Evolutionary conservation across 2,888 invertebrate species (phyloP), one percentile per base, ranked within the genome.

Genomic region (Eristalinus sepulchralis): DNA sequence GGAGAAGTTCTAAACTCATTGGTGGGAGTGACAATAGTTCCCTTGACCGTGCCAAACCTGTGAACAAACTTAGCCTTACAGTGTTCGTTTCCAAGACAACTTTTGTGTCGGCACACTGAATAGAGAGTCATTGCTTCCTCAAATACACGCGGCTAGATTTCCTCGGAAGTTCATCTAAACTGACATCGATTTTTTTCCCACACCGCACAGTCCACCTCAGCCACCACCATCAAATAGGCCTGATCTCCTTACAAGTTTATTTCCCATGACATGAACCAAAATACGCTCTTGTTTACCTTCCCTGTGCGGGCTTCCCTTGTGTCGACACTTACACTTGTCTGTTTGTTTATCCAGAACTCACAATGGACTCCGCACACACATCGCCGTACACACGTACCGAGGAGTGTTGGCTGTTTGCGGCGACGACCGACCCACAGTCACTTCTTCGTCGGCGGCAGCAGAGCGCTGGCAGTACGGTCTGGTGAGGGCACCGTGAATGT

Each of bases 381-480:
- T 27, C 27, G 8, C 10, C 36, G 59, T 47, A 47, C 33, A 67
- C 55, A n/a, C 8, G 47, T 24, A 53, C 62, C 31, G n/a, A 53
- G 33, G 33, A 82, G 24, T 70, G 68, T 77, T 70, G 47, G 63
- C 76, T 55, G 72, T 53, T 62, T 71, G 36, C 67, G 20, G 11
- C 62, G 31, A 62, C 39, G 68, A 76, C 77, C 60, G n/a, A n/a
- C n/a, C n/a, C 27, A 27, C 77, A 66, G 73, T 70, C 78, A 75
- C 83, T 83, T 79, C 81, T 81, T 82, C 83, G 77, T 59, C 72
- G 88, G 83, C 87, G 59, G 20, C 47, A 24, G 71, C 33, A 62
- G n/a, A n/a, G n/a, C n/a, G n/a, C n/a, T n/a, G n/a, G 57, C 20
- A 55, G 24, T 63, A 33, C 57, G 31, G 57, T 68, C 87, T 63